Evolutionary conservation across 2,797 vertebrate genomes (phyloP).

Genomic region (Tadarida brasiliensis): DNA sequence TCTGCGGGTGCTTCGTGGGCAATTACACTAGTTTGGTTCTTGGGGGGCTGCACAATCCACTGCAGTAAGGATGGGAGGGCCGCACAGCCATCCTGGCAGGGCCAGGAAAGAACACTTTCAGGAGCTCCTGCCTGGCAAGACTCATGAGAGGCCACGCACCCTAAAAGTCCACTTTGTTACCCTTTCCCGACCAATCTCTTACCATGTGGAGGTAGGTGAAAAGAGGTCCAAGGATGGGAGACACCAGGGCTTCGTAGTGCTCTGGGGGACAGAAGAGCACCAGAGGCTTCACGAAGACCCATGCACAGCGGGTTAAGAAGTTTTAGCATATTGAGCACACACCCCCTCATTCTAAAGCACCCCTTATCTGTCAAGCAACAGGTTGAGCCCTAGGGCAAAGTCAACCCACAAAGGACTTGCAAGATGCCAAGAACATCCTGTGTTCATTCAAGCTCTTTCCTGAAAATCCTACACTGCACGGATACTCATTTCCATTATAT

Average conservation of each 20-base stretch:
- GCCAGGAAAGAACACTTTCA: neutral
- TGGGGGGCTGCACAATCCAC: neutral
- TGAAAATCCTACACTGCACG: neutral
- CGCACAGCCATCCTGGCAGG: neutral
- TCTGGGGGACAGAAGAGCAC: constrained; percentile 95
- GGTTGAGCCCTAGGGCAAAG: neutral
- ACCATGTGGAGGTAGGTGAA: constrained; percentile 96
- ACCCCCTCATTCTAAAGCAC: neutral
- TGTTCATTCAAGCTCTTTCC: neutral
- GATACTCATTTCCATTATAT: neutral
- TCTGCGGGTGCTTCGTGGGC: neutral
- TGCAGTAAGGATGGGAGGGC: neutral
- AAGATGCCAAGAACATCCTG: neutral
- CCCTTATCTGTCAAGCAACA: neutral
- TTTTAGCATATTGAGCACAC: neutral
- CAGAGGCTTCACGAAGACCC: constrained; percentile 95
- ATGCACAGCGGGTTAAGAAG: constrained; percentile 91
- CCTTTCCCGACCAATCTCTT: constrained; percentile 70
- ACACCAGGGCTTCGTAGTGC: constrained; percentile 93
- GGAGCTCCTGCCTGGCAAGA: neutral
- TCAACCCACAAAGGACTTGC: neutral
- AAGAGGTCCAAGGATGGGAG: constrained; percentile 95
- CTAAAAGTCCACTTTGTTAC: neutral
- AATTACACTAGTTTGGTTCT: neutral
- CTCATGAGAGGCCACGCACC: neutral